phyloP scores from a whole-genome alignment of 2,888 invertebrate species.

The Caenorhabditis zanzibari region DNA sequence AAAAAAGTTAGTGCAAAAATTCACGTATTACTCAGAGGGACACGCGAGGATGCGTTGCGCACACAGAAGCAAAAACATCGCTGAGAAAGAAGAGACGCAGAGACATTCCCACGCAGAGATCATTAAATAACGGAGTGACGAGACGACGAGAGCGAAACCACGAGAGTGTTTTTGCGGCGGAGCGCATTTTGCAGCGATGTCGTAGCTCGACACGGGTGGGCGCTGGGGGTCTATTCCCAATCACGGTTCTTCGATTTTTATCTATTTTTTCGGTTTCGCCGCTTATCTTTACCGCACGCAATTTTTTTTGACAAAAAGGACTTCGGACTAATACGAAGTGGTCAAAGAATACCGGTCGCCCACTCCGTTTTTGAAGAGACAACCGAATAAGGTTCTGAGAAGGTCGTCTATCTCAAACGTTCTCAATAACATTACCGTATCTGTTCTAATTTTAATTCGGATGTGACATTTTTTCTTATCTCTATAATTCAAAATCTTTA shows the following conservation, averaged over 20 bases:
- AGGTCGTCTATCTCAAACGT: not conserved
- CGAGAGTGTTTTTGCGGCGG: conserved; percentile 34
- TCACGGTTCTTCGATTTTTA: conserved; percentile 48
- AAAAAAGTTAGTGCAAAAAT: conserved; percentile 65
- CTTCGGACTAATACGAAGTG: conserved; percentile 13
- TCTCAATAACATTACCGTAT: not conserved
- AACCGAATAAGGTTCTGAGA: conserved; percentile 6
- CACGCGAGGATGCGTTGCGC: conserved; percentile 40
- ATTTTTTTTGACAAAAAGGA: conserved; percentile 49
- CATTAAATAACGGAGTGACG: conserved; percentile 4
- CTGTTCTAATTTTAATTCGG: not conserved
- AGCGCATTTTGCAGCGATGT: conserved; percentile 30
- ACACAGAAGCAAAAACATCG: conserved; percentile 1
- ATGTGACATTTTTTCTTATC: not conserved
- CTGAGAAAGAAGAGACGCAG: conserved; percentile 16
- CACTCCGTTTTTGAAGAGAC: not conserved
- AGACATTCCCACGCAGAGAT: not conserved
- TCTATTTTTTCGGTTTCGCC: conserved; percentile 51
- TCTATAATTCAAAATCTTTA: not conserved
- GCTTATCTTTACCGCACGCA: conserved; percentile 63
- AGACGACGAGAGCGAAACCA: conserved; percentile 22
- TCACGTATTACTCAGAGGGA: conserved; percentile 53
- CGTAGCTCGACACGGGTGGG: conserved; percentile 48
- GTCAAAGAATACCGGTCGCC: conserved; percentile 22
- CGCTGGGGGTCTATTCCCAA: conserved; percentile 48